A percentile compares a stretch with the other conserved stretches of the same genome.
Conservation (phyloP, 2,113 vertebrate genomes). For the Carettochelys insculpta region DNA sequence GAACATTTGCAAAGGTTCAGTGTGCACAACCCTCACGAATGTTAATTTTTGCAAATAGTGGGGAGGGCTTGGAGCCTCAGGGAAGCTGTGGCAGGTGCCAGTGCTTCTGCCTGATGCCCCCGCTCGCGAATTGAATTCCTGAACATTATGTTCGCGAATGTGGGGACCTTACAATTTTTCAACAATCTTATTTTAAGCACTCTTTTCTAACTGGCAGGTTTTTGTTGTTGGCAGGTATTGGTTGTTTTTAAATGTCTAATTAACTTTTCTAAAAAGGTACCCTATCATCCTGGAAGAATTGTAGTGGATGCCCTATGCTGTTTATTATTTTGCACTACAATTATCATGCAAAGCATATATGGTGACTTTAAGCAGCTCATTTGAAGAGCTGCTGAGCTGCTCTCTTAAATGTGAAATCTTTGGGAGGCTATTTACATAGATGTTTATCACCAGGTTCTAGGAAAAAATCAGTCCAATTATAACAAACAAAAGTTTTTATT, state of each 20-base stretch:
- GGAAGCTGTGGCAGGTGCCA: too few relatives aligned
- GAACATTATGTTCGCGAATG: too few relatives aligned
- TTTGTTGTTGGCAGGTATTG: constrained; percentile 70
- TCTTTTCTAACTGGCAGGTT: constrained; percentile 68
- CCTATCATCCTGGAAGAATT: constrained; percentile 61
- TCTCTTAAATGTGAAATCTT: constrained; percentile 68
- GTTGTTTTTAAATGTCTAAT: constrained; percentile 75
- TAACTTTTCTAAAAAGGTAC: constrained; percentile 72
- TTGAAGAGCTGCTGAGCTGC: constrained; percentile 63
- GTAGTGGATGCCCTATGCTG: constrained; percentile 44
- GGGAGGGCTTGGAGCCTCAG: too few relatives aligned
- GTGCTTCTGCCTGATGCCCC: too few relatives aligned
- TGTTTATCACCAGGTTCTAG: constrained; percentile 68
- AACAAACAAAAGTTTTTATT: constrained; percentile 76
- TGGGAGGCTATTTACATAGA: constrained; percentile 74
- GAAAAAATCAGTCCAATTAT: constrained; percentile 76
- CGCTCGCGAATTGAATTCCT: too few relatives aligned
- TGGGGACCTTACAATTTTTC: too few relatives aligned
- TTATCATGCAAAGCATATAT: constrained; percentile 76
- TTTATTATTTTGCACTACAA: constrained; percentile 77
- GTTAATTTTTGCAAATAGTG: too few relatives aligned
- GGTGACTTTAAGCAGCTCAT: constrained; percentile 77
- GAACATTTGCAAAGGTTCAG: too few relatives aligned
- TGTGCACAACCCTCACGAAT: too few relatives aligned
- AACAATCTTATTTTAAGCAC: constrained; percentile 58